Conservation (phyloP, 2,888 invertebrate species). For the Spialia ferax region DNA sequence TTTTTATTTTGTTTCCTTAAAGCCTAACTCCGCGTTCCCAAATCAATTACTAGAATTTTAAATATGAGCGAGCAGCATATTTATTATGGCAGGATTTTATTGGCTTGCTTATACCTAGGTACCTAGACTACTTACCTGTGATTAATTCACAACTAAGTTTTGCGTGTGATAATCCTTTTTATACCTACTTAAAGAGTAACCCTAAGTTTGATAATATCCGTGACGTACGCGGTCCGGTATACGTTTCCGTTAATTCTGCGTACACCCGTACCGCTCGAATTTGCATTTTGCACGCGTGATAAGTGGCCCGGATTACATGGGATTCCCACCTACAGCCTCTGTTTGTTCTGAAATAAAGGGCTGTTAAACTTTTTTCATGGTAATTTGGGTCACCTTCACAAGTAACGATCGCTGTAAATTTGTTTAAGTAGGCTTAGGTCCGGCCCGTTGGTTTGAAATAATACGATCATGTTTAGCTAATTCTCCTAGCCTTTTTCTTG, state of each 20-base stretch:
- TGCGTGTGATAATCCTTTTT: constrained; percentile 20
- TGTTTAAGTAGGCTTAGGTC: constrained; percentile 81
- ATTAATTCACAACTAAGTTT: background rate
- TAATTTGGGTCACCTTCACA: constrained; percentile 85
- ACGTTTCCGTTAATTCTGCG: constrained; percentile 81
- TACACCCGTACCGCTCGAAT: constrained; percentile 72
- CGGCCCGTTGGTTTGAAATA: constrained; percentile 74
- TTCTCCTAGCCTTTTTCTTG: constrained; percentile 46
- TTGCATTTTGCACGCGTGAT: constrained; percentile 87
- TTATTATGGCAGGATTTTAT: background rate
- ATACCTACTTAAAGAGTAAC: constrained; percentile 63
- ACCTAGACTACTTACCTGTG: too few relatives aligned
- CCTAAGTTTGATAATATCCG: constrained; percentile 81
- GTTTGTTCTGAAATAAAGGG: constrained; percentile 86
- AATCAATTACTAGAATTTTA: background rate
- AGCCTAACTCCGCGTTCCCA: background rate
- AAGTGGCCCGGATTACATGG: constrained; percentile 84
- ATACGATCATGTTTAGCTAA: constrained; percentile 57
- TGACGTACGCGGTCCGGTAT: constrained; percentile 59
- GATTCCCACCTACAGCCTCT: constrained; percentile 83
- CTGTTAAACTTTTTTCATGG: constrained; percentile 85
- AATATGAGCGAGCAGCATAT: background rate
- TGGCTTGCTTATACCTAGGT: background rate
- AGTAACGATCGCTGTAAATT: constrained; percentile 82
- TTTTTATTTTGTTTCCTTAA: too few relatives aligned